A percentile compares a stretch with the other conserved stretches of the same genome.
phyloP scores from a whole-genome alignment of 2,888 invertebrate genomes.

The Aphidius colemani region DNA sequence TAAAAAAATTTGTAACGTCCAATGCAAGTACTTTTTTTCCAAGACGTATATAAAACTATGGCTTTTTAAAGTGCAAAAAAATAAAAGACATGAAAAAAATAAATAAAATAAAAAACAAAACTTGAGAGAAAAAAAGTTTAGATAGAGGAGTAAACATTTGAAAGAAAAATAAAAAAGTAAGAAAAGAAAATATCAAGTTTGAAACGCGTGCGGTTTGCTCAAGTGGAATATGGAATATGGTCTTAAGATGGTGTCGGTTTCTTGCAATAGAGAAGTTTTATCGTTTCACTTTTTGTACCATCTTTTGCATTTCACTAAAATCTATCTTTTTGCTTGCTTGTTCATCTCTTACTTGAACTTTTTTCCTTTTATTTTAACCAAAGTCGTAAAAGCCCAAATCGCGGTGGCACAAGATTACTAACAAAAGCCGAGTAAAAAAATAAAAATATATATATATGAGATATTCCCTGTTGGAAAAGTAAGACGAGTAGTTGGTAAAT shows the following conservation, averaged over 20 bases:
- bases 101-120: slow-evolving; percentile 5
- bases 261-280: slow-evolving; percentile 24
- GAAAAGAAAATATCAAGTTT: slow-evolving; percentile 18
- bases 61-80: no score
- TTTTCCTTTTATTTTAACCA: slow-evolving; percentile 10
- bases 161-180: slow-evolving; percentile 6
- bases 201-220: slow-evolving; percentile 17
- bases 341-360: slow-evolving; percentile 7
- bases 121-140: background rate
- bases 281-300: slow-evolving; percentile 20
- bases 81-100: background rate
- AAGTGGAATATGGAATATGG: slow-evolving; percentile 27
- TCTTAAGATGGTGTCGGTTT: slow-evolving; percentile 16
- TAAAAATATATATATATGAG: background rate
- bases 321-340: slow-evolving; percentile 10
- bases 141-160: background rate
- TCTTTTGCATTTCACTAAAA: slow-evolving; percentile 14
- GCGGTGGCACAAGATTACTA: slow-evolving; percentile 28
- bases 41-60: no score
- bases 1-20: slow-evolving; percentile 2
- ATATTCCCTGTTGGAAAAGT: slow-evolving; percentile 19
- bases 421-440: no score
- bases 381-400: slow-evolving; percentile 30
- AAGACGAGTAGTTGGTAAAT: background rate
- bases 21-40: background rate